Conservation (phyloP, 2,113 vertebrate genomes). For the Rynchops niger region DNA sequence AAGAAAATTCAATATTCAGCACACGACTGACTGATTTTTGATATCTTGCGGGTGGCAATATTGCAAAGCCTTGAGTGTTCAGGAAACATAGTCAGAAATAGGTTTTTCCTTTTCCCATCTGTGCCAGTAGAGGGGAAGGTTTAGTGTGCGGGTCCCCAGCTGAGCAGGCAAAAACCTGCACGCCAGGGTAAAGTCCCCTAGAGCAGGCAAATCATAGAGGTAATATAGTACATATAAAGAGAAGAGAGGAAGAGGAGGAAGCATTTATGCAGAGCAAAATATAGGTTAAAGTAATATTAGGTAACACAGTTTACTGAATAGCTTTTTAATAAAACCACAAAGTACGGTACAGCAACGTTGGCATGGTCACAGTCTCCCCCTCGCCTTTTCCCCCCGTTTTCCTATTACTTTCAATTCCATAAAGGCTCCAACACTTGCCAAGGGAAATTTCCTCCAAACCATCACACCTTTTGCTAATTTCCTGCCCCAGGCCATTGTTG, state of each 20-base stretch:
- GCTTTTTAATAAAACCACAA: not conserved
- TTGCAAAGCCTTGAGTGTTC: not conserved
- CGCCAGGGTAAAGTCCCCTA: not conserved
- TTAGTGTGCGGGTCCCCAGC: not conserved
- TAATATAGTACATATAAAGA: not conserved
- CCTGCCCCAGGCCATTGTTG: not conserved
- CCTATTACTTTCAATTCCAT: not conserved
- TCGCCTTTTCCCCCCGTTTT: not conserved
- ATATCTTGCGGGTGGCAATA: not conserved
- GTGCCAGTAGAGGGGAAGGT: not conserved
- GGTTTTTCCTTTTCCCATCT: not conserved
- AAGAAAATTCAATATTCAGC: not conserved
- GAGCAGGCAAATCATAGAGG: not conserved
- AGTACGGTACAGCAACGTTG: not conserved
- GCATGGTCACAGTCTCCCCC: not conserved
- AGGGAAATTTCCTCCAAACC: not conserved
- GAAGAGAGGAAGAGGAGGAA: not conserved
- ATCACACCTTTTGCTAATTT: not conserved
- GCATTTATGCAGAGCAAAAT: not conserved
- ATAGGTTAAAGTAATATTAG: not conserved
- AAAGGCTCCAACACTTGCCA: not conserved
- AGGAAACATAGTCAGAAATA: not conserved
- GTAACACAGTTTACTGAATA: not conserved
- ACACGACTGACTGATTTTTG: not conserved
- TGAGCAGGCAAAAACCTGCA: not conserved